Base-by-base conservation (phyloP, 2,797 vertebrate species). In the Tenualosa ilisha region DNA sequence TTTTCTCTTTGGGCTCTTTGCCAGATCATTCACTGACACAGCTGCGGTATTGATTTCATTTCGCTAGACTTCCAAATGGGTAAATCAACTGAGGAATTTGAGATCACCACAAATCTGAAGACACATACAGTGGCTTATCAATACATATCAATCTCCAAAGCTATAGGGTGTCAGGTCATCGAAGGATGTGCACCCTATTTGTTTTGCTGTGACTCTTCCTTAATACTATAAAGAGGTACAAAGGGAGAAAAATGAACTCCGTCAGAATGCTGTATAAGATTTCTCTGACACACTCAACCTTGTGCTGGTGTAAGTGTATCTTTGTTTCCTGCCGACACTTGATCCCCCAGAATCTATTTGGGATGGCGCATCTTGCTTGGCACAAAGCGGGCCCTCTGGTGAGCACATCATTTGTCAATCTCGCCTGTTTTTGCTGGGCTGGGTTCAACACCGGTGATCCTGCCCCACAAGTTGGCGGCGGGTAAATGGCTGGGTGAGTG, bases 231-330 rank as follows among this genome's bases (percentile, higher is more conserved):
- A 90, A 88, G 86, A 86, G 86, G 82, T 86, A 82, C 54, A 54
- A 79, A 40, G 90, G 91, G 91, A 94, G 94, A 95, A 94, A 94
- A 94, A 94, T 92, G 93, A 95, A 94, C 94, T 93, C 93, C 90
- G 91, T 93, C 94, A 95, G 94, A 93, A 95, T 91, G 95, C 92
- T 94, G 94, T 93, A 95, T 96, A 94, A 90, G 91, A 94, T 96
- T 95, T 96, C 95, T 94, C 93, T 94, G 94, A 95, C 94, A 93
- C 93, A 92, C 92, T 92, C 94, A 95, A 95, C 94, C 92, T 95
- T 94, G 91, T 91, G 93, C 91, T 92, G 91, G 94, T 92, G 94
- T 92, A 93, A 95, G 94, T 94, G 93, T 93, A 95, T 96, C 93
- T 93, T 93, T 91, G 93, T 94, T 94, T 96, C 94, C 94, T 95